Base-by-base conservation (phyloP, 1,140 invertebrate genomes). In the Nasonia vitripennis region DNA sequence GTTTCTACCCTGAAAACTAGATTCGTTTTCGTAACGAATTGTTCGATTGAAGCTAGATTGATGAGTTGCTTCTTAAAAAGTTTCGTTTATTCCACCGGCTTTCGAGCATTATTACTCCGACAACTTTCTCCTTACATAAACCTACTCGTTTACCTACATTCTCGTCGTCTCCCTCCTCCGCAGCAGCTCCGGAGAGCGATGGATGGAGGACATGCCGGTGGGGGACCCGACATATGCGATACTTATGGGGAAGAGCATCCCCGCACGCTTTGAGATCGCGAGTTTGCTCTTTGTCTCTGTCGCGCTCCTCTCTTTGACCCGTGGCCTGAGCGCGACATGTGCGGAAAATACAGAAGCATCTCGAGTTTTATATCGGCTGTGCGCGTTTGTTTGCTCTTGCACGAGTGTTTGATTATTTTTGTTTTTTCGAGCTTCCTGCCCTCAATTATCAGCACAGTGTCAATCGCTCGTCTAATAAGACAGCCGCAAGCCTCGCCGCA, bases 211-310 rank as follows among this genome's bases (percentile, higher is more conserved):
- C 89, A 86, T 88, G 89, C 77, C 89, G 81, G 87, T 87, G 88
- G 89, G 89, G 88, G 86, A 89, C 87, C 87, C 84, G 89, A 91
- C 91, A 90, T 92, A 91, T 92, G 90, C 86, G 91, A 91, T 89
- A 89, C 87, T 91, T 88, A 89, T 87, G 87, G 90, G 90, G 89
- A 89, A 88, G 83, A 85, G 87, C 88, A 91, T 89, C 88, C 89
- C 89, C 89, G 74, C 85, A 86, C 85, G 85, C 87, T 85, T 86
- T 78, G 87, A 87, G 88, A 87, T 90, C 45, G 23, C 55, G 48
- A 79, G 34, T 34, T 70, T 34, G 14, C 31, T 68, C 45, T 83
- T 31, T 83, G 31, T 75, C 34, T 74, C 12, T 71, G 55, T 77
- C 55, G 1, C 31, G 77, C 37, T 7, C 7, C 48, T 81, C 48